Evolutionary conservation across 2,797 vertebrate genomes (phyloP).

Genomic region (Manis javanica): DNA sequence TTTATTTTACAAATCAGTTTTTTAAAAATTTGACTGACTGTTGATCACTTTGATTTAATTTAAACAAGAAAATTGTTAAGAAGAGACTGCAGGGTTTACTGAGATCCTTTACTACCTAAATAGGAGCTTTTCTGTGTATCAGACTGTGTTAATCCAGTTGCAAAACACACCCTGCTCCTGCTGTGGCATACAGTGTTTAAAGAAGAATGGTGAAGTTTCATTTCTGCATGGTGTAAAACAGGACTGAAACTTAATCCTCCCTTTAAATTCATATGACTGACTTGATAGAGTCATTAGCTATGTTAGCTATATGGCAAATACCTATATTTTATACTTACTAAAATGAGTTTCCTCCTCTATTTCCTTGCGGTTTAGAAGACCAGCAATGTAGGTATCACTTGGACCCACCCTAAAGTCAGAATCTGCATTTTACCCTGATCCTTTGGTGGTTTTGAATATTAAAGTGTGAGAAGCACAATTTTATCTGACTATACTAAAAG

Average conservation of each 20-base stretch:
- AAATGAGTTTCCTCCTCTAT: not conserved
- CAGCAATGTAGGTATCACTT: not conserved
- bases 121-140: not conserved
- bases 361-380: not conserved
- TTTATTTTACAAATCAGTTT: constrained; percentile 26
- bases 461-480: constrained; percentile 32
- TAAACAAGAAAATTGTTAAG: constrained; percentile 36
- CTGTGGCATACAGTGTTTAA: not conserved
- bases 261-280: not conserved
- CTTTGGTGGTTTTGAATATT: not conserved
- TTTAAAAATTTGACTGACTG: not conserved
- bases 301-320: not conserved
- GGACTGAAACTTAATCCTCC: not conserved
- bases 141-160: constrained; percentile 30
- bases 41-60: not conserved
- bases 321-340: not conserved
- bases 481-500: not conserved
- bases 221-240: not conserved
- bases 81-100: not conserved
- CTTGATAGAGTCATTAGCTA: not conserved
- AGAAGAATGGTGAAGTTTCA: not conserved
- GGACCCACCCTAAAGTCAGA: not conserved
- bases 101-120: not conserved
- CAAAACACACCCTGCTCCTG: not conserved
- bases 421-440: not conserved